phyloP scores from a whole-genome alignment of 2,113 vertebrate genomes.

The Otis tarda region DNA sequence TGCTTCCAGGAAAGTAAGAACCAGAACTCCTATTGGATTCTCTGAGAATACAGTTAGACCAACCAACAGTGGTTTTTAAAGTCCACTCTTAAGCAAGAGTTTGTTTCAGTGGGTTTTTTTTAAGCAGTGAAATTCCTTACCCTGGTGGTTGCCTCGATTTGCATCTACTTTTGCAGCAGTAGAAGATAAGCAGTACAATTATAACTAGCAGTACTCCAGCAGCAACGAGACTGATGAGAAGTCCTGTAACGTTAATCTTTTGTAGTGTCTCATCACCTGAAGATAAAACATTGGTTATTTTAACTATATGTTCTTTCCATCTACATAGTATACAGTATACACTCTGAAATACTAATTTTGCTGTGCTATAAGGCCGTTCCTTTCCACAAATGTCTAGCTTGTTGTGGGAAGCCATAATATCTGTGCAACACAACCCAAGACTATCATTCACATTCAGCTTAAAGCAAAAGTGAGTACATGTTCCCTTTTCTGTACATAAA shows the following conservation, averaged over 20 bases:
- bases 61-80: background rate
- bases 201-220: conserved; percentile 82
- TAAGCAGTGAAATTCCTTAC: conserved; percentile 55
- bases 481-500: background rate
- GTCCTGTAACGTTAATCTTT: conserved; percentile 84
- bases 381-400: background rate
- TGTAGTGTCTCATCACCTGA: conserved; percentile 65
- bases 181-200: conserved; percentile 81
- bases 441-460: background rate
- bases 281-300: conserved; percentile 2
- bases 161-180: conserved; percentile 80
- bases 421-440: background rate
- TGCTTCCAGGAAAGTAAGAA: background rate
- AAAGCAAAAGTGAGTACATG: background rate
- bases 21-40: background rate
- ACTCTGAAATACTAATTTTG: background rate
- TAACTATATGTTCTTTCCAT: background rate
- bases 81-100: background rate
- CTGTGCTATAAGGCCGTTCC: background rate
- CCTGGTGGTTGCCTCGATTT: conserved; percentile 54
- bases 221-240: conserved; percentile 87
- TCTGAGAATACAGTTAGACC: background rate
- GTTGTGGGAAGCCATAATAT: background rate
- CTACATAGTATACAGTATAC: background rate
- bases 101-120: background rate